These are phyloP conservation scores for Caenorhabditis latens DNA, from an alignment of 1,140 invertebrate genomes.

Conservation along the genomic window DNA sequence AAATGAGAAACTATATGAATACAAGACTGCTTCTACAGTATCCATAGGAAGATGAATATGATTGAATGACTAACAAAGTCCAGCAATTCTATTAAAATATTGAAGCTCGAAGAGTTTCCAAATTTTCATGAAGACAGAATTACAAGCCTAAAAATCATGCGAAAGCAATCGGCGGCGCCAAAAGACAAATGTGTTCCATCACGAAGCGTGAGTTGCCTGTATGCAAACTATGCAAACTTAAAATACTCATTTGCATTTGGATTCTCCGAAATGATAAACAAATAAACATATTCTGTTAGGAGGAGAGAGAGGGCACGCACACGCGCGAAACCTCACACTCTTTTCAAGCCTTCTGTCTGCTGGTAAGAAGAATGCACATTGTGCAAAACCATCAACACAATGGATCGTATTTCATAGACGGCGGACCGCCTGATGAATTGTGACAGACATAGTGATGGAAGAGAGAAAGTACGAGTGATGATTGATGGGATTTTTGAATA, in stretches of 20 bases:
- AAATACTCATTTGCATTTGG: conserved; percentile 48
- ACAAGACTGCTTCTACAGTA: too few species aligned
- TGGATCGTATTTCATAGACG: conserved; percentile 52
- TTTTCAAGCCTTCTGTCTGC: conserved; percentile 31
- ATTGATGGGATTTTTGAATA: not conserved
- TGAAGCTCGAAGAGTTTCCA: too few species aligned
- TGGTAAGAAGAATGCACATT: conserved; percentile 28
- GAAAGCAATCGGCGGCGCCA: not conserved
- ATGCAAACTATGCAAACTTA: conserved; percentile 46
- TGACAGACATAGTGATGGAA: conserved; percentile 1
- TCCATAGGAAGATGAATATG: too few species aligned
- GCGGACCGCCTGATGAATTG: conserved; percentile 22
- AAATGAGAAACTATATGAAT: not conserved
- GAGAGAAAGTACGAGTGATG: not conserved
- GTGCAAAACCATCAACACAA: conserved; percentile 34
- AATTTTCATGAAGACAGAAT: not conserved
- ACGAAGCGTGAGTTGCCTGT: conserved; percentile 22
- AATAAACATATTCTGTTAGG: conserved; percentile 41
- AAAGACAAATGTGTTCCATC: not conserved
- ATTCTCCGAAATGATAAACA: conserved; percentile 52
- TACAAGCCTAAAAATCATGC: not conserved
- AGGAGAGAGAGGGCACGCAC: not conserved
- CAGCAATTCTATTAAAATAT: too few species aligned
- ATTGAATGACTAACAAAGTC: too few species aligned
- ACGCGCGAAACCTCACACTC: conserved; percentile 51